These are phyloP conservation scores for Cyprinus carpio DNA, from an alignment of 2,113 vertebrate genomes.

Conservation along the genomic window DNA sequence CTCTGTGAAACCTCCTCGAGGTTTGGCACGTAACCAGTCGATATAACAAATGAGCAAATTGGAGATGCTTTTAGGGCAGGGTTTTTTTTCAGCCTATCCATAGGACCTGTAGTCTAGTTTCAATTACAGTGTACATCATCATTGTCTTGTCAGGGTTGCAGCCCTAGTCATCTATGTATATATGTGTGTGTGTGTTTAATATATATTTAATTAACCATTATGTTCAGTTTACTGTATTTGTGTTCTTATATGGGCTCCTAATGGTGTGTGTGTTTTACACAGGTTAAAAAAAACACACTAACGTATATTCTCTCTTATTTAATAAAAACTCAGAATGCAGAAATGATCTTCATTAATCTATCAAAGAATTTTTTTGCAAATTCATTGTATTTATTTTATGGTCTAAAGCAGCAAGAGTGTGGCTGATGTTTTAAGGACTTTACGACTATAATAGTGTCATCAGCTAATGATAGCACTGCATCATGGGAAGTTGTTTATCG, in stretches of 20 bases:
- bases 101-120: not conserved
- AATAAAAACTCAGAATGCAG: too few relatives aligned
- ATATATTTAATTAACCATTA: too few relatives aligned
- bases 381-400: not conserved
- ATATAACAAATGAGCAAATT: too few relatives aligned
- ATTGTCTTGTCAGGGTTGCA: not conserved
- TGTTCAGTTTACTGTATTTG: too few relatives aligned
- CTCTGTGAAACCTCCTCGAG: not conserved
- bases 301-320: too few relatives aligned
- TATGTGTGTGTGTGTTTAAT: too few relatives aligned
- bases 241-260: too few relatives aligned
- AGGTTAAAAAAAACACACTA: too few relatives aligned
- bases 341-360: too few relatives aligned
- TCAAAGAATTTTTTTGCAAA: too few relatives aligned
- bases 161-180: not conserved
- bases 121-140: too few relatives aligned
- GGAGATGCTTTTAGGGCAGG: not conserved
- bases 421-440: conserved; percentile 1
- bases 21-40: not conserved
- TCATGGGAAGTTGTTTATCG: not conserved
- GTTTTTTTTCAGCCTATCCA: not conserved
- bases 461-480: not conserved
- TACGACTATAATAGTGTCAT: conserved; percentile 1
- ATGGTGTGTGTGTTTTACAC: too few relatives aligned
- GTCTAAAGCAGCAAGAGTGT: not conserved